Conservation (phyloP, 2,797 vertebrate species). For the Chrysocyon brachyurus region DNA sequence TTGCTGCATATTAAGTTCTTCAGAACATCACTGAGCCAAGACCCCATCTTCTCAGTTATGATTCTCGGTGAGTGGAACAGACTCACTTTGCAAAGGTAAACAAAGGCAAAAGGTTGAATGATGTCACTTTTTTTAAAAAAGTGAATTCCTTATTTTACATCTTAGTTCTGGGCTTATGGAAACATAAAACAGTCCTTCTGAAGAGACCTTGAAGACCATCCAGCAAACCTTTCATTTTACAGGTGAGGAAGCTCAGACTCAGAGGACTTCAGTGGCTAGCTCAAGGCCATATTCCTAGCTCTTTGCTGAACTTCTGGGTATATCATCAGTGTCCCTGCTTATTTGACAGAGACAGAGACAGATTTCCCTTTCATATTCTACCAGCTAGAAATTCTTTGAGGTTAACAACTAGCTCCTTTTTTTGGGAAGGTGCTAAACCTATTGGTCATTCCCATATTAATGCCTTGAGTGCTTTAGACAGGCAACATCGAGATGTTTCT, state of each 20-base stretch:
- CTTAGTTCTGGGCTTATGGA: conserved; percentile 18
- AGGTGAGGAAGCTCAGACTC: not conserved
- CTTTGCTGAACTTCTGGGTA: not conserved
- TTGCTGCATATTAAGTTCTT: not conserved
- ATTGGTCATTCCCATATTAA: conserved; percentile 59
- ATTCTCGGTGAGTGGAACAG: not conserved
- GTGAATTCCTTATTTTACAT: conserved; percentile 1
- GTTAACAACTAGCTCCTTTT: conserved; percentile 43
- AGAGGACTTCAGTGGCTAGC: not conserved
- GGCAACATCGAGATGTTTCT: conserved; percentile 35
- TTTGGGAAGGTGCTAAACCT: conserved; percentile 47
- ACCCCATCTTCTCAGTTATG: not conserved
- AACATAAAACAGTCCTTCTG: conserved; percentile 40
- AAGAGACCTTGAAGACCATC: not conserved
- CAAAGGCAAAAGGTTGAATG: not conserved
- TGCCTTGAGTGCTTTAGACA: conserved; percentile 28
- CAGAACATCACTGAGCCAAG: not conserved
- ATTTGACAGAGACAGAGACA: not conserved
- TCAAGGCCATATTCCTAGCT: conserved; percentile 29
- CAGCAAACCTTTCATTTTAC: not conserved
- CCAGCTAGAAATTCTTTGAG: conserved; percentile 67
- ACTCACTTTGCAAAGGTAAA: conserved; percentile 22
- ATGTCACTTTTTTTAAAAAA: not conserved
- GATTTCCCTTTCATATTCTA: conserved; percentile 51
- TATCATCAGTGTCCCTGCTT: not conserved